A percentile compares a stretch with the other conserved stretches of the same genome.
Evolutionary conservation across 2,888 invertebrate genomes (phyloP).

Genomic region (Meteorus cinctellus): DNA sequence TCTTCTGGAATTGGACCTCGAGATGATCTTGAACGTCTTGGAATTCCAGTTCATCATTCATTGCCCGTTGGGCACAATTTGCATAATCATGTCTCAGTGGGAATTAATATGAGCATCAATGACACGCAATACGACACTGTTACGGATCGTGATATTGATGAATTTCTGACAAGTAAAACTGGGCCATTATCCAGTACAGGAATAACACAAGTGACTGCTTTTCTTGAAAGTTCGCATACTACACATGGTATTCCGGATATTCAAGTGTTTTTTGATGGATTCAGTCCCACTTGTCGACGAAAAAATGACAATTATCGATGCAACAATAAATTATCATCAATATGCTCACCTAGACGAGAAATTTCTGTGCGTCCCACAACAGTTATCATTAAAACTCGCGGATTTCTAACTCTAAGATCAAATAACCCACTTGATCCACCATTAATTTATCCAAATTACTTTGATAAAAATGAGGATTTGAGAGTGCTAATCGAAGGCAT

Average conservation of each 20-base stretch:
- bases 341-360: slow-evolving; percentile 61
- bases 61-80: slow-evolving; percentile 69
- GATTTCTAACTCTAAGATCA: slow-evolving; percentile 79
- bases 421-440: slow-evolving; percentile 80
- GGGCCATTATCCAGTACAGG: slow-evolving; percentile 73
- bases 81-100: slow-evolving; percentile 70
- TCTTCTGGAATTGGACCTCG: slow-evolving; percentile 76
- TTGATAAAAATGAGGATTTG: slow-evolving; percentile 79
- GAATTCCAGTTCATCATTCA: slow-evolving; percentile 61
- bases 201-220: slow-evolving; percentile 69
- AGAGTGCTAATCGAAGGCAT: slow-evolving; percentile 78
- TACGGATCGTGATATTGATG: slow-evolving; percentile 64
- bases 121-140: slow-evolving; percentile 63
- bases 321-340: slow-evolving; percentile 55
- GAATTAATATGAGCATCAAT: slow-evolving; percentile 62
- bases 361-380: slow-evolving; percentile 71
- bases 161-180: slow-evolving; percentile 66
- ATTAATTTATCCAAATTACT: slow-evolving; percentile 82
- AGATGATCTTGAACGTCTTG: slow-evolving; percentile 68
- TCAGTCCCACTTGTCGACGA: slow-evolving; percentile 66
- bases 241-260: slow-evolving; percentile 69
- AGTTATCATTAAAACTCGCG: slow-evolving; percentile 70
- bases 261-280: slow-evolving; percentile 73
- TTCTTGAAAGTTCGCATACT: slow-evolving; percentile 68
- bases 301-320: slow-evolving; percentile 64